phyloP scores from a whole-genome alignment of 2,797 vertebrate genomes.

The Menidia menidia region DNA sequence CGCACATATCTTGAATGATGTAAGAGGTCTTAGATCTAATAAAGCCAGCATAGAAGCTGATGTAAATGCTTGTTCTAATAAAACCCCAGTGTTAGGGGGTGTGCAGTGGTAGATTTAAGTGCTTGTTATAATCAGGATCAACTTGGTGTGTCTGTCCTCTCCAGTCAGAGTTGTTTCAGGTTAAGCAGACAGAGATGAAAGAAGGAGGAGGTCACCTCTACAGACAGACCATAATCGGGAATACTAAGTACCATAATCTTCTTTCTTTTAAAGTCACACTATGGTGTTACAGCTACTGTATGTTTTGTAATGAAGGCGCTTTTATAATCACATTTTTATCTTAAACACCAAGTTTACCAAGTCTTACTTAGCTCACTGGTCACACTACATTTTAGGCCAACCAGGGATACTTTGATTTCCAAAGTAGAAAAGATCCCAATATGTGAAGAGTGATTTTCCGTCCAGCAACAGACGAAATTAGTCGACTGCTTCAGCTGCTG shows the following conservation, averaged over 20 bases:
- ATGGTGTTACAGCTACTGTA: neutral
- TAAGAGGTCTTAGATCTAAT: constrained; percentile 79
- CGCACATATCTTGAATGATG: constrained; percentile 68
- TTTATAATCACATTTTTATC: neutral
- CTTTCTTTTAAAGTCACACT: constrained; percentile 1
- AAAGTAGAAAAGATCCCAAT: no score
- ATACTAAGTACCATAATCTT: constrained; percentile 41
- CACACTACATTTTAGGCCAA: no score
- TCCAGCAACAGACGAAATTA: no score
- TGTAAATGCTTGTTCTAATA: constrained; percentile 82
- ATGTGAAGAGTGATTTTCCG: no score
- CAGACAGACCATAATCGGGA: constrained; percentile 56
- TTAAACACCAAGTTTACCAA: no score
- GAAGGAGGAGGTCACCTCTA: constrained; percentile 75
- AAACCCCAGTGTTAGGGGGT: constrained; percentile 65
- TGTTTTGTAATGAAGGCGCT: neutral
- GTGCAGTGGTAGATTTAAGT: constrained; percentile 73
- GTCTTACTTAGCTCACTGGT: no score
- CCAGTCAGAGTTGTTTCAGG: constrained; percentile 68
- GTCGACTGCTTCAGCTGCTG: no score
- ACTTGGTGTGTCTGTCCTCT: constrained; percentile 62
- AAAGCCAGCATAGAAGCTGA: constrained; percentile 70
- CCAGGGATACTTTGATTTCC: no score
- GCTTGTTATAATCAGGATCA: constrained; percentile 81
- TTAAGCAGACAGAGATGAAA: constrained; percentile 73